A percentile compares a stretch with the other conserved stretches of the same genome.
Conservation (phyloP, 2,113 vertebrate genomes). For the Chrysemys picta region DNA sequence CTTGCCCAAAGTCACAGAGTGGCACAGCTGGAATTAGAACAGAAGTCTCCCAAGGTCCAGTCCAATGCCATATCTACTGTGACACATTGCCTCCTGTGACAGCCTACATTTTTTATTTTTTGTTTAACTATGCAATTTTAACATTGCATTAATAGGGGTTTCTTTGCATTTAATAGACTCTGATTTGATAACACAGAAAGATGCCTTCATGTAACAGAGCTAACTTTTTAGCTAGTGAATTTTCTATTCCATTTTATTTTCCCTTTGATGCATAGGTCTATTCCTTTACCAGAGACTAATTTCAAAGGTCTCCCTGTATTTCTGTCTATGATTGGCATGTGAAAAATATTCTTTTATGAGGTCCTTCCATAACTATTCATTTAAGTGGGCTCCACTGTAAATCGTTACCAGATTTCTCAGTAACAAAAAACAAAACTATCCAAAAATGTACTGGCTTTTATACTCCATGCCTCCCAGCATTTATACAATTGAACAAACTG, state of each 20-base stretch:
- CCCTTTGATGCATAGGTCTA: not conserved
- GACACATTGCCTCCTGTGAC: not conserved
- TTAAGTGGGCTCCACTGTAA: not conserved
- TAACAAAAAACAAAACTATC: slow-evolving; percentile 6
- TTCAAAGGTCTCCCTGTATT: not conserved
- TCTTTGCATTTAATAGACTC: not conserved
- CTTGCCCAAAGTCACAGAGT: not conserved
- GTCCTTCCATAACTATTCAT: not conserved
- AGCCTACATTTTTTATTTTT: not conserved
- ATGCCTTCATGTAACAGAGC: not conserved
- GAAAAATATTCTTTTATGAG: not conserved
- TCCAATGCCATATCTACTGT: not conserved
- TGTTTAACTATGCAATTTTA: not conserved
- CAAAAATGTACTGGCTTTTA: not conserved
- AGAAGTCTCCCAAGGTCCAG: not conserved
- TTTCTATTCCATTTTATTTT: not conserved
- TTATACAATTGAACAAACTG: not conserved
- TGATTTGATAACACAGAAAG: not conserved
- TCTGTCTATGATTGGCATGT: not conserved
- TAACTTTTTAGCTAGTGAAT: not conserved
- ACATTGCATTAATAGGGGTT: not conserved
- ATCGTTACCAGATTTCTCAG: not conserved
- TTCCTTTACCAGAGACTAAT: not conserved
- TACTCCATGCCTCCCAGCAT: not conserved
- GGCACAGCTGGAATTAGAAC: not conserved